A percentile compares a stretch with the other conserved stretches of the same genome.
These are phyloP conservation scores for Clusia tigrina DNA, from an alignment of 2,888 invertebrate species.

Conservation along the genomic window DNA sequence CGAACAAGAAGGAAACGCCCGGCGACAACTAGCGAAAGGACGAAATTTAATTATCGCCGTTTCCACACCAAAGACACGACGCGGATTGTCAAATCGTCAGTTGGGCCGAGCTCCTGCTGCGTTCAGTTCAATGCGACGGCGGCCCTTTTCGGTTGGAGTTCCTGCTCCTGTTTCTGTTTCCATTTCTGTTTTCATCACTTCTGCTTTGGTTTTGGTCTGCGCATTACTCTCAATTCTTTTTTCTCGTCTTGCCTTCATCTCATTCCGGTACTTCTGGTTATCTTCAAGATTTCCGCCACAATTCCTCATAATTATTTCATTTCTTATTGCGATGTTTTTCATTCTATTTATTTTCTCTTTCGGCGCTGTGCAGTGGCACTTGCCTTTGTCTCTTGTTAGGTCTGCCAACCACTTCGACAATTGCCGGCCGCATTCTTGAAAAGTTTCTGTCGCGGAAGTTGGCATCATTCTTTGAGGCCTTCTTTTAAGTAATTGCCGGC, in stretches of 20 bases:
- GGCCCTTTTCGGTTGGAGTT: neutral
- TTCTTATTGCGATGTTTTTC: neutral
- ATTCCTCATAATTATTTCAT: neutral
- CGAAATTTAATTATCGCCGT: slow-evolving; percentile 10
- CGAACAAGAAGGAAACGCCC: neutral
- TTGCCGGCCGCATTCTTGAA: neutral
- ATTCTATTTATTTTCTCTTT: neutral
- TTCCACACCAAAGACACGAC: neutral
- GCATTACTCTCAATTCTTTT: neutral
- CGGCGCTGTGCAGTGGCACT: neutral
- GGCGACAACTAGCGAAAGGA: slow-evolving; percentile 4
- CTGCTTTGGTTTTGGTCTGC: neutral
- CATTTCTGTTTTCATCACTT: neutral
- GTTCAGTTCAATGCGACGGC: no score
- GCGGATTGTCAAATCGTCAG: neutral
- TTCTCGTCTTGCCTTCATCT: neutral
- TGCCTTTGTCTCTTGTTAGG: neutral
- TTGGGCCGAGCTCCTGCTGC: neutral
- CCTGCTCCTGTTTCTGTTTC: neutral
- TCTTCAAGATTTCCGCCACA: slow-evolving; percentile 4
- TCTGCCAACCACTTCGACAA: neutral
- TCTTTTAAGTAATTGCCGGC: neutral
- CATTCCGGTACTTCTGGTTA: no score
- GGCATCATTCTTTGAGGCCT: neutral
- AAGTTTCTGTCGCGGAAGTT: neutral